Base-by-base conservation (phyloP, 2,888 invertebrate species). In the Dynastes grantii region DNA sequence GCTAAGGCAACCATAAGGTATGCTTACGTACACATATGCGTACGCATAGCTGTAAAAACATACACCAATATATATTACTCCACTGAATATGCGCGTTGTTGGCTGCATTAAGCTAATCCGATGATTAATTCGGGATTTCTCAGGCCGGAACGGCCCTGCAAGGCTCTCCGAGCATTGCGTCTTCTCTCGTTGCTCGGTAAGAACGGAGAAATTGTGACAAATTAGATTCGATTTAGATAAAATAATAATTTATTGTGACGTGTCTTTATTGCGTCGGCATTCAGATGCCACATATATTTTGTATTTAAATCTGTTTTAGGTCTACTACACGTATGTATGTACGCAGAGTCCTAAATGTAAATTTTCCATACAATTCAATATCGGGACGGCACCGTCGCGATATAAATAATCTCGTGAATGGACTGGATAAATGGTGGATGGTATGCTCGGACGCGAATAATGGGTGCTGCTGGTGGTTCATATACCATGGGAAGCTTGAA, bases 171-270 rank as follows among this genome's bases (percentile, higher is more conserved):
- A 9, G n/a, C 9, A 5, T 51, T 2, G 13, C 13, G 13, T 11
- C 51, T 22, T 22, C 22, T 22, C 22, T 55, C n/a, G 22, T 22
- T 9, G 55, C 55, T 9, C 8, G 22, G 16, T 8, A 22, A 22
- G 13, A 22, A 27, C 37, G 53, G 76, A 53, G 76, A 68, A 77
- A 77, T 77, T 68, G 76, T 77, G 76, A 77, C 76, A 77, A 77
- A 77, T 77, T 77, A 77, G 76, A 77, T 77, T 67, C 65, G 76
- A 68, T 77, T 77, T 77, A 77, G 76, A 77, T 77, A 77, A 77
- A 55, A 67, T 77, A 77, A 77, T 76, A 76, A 77, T 77, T 77
- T 77, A 77, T 77, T 68, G 58, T 51, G 76, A 67, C 53, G 67
- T 40, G 27, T 58, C 32, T 51, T 77, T 77, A 77, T 67, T 68